Conservation (phyloP, 2,888 invertebrate genomes). For the Cheilosia vernalis region DNA sequence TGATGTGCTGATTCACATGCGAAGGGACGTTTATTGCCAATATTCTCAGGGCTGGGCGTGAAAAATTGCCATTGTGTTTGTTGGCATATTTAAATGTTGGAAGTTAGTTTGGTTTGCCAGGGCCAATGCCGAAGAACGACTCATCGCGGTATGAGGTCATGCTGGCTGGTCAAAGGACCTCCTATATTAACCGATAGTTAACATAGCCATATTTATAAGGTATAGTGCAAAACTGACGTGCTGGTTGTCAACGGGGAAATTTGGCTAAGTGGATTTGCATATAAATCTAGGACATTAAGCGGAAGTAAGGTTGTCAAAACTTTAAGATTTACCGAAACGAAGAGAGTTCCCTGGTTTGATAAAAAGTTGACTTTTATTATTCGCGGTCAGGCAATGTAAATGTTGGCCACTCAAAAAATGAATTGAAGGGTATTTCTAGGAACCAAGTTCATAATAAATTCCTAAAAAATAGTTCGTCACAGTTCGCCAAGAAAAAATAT, state of each 20-base stretch:
- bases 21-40: conserved; percentile 35
- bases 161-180: neutral
- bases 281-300: neutral
- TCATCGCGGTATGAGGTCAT: conserved; percentile 36
- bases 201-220: neutral
- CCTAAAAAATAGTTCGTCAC: too few relatives aligned
- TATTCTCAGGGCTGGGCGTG: conserved; percentile 20
- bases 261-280: neutral
- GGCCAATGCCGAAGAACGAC: conserved; percentile 5
- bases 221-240: conserved; percentile 26
- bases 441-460: too few relatives aligned
- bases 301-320: neutral
- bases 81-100: conserved; percentile 33
- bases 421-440: neutral
- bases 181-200: neutral
- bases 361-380: too few relatives aligned
- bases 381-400: too few relatives aligned
- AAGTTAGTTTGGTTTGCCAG: conserved; percentile 15
- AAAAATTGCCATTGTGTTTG: conserved; percentile 34
- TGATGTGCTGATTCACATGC: conserved; percentile 56
- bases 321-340: neutral
- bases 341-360: too few relatives aligned
- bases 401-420: neutral
- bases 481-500: too few relatives aligned
- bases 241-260: conserved; percentile 8